Evolutionary conservation across 2,113 vertebrate genomes (phyloP).

Genomic region (Thalassarche chlororhynchos): DNA sequence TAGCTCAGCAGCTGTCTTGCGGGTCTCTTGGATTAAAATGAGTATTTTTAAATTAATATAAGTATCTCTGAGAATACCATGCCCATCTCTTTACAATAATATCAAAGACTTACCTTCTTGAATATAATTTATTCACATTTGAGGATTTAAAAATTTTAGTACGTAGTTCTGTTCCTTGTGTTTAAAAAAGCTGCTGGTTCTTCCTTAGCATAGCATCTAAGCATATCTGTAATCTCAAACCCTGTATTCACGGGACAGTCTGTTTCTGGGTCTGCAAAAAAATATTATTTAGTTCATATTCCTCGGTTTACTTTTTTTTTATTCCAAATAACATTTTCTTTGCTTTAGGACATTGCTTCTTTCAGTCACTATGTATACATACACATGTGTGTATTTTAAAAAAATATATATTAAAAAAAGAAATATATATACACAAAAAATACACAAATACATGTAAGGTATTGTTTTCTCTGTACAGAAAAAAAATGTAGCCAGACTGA

Average conservation of each 20-base stretch:
- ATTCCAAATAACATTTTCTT: background rate
- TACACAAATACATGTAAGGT: background rate
- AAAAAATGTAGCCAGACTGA: background rate
- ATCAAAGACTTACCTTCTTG: background rate
- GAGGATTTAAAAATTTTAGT: background rate
- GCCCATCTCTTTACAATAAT: background rate
- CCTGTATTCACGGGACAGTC: background rate
- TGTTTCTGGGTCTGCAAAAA: background rate
- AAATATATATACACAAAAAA: background rate
- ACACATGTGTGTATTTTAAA: too few relatives aligned
- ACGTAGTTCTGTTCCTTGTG: background rate
- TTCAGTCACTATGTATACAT: background rate
- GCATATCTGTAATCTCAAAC: background rate
- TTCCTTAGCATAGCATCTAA: background rate
- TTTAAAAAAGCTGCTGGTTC: background rate
- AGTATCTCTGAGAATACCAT: background rate
- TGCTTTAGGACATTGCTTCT: background rate
- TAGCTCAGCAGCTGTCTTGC: background rate
- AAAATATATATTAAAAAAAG: background rate
- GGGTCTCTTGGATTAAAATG: background rate
- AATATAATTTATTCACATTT: background rate
- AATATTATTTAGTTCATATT: background rate
- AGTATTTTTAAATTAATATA: background rate
- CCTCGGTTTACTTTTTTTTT: background rate
- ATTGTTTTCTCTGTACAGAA: background rate